phyloP scores from a whole-genome alignment of 2,888 invertebrate species.

The Heterodera filipjevi region DNA sequence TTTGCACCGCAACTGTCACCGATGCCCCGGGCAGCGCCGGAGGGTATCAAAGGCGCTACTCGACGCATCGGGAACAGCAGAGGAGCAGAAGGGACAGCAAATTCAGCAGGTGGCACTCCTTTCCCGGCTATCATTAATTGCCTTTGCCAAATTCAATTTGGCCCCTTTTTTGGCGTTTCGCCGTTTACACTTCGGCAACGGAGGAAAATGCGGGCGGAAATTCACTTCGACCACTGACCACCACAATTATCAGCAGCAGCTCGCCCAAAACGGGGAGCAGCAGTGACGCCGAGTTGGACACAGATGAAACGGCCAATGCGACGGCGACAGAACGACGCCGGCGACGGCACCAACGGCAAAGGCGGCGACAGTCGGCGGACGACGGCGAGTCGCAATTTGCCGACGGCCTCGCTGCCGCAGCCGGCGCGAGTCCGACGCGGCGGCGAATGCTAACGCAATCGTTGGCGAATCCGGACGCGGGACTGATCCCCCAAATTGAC shows the following conservation, averaged over 20 bases:
- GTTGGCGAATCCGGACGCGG: slow-evolving; percentile 51
- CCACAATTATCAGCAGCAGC: background rate
- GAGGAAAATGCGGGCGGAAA: background rate
- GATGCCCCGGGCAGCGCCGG: background rate
- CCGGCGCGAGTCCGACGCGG: background rate
- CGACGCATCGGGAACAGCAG: background rate
- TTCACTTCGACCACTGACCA: background rate
- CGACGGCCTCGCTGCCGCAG: background rate
- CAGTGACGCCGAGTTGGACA: slow-evolving; percentile 38
- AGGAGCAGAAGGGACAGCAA: slow-evolving; percentile 6
- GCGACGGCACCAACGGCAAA: background rate
- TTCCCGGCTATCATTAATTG: background rate
- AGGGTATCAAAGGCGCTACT: background rate
- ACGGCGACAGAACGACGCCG: background rate
- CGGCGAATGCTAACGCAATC: background rate
- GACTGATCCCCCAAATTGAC: slow-evolving; percentile 63
- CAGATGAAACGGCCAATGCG: slow-evolving; percentile 41
- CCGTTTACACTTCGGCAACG: background rate
- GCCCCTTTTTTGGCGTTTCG: background rate
- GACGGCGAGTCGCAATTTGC: slow-evolving; percentile 10
- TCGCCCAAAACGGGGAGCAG: background rate
- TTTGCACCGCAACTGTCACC: too few species aligned
- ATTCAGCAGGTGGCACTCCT: background rate
- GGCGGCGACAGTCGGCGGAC: slow-evolving; percentile 72
- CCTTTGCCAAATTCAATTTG: too few species aligned